Percentiles rank a stretch among this genome's conserved stretches.
Evolutionary conservation across 2,888 invertebrate species (phyloP).

Genomic region (Synanthedon tipuliformis): DNA sequence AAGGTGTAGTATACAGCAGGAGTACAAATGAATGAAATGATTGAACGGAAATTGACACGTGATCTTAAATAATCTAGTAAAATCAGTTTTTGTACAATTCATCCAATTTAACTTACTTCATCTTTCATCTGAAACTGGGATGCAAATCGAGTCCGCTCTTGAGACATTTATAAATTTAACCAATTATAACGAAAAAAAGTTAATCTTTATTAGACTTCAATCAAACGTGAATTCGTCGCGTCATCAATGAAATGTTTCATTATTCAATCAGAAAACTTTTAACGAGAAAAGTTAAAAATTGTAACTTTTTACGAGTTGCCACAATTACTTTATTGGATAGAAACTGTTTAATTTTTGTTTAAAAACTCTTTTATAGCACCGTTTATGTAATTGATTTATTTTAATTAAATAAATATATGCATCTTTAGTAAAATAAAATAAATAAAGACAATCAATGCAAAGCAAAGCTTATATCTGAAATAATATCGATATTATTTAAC

Average conservation of each 20-base stretch:
- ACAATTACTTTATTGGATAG: constrained; percentile 12
- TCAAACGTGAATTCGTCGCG: constrained; percentile 9
- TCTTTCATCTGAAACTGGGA: not conserved
- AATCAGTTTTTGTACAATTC: not conserved
- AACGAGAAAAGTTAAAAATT: constrained; percentile 26
- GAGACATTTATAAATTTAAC: not conserved
- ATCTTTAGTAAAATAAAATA: too few species aligned
- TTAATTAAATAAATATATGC: too few species aligned
- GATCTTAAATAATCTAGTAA: too few species aligned
- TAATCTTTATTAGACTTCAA: not conserved
- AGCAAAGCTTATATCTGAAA: too few species aligned
- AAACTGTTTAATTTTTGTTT: constrained; percentile 7
- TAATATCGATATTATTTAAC: too few species aligned
- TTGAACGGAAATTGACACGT: too few species aligned
- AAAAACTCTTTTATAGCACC: too few species aligned
- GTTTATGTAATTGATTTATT: too few species aligned
- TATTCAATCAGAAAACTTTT: constrained; percentile 24
- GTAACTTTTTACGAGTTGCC: constrained; percentile 14
- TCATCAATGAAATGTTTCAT: constrained; percentile 18
- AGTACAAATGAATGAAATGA: too few species aligned
- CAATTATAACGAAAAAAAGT: not conserved
- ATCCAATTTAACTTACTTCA: not conserved
- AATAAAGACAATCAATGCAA: too few species aligned
- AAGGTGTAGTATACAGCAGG: too few species aligned
- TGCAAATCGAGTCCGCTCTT: not conserved